Evolutionary conservation across 2,797 vertebrate species (phyloP).

Genomic region (Linurgus olivaceus): DNA sequence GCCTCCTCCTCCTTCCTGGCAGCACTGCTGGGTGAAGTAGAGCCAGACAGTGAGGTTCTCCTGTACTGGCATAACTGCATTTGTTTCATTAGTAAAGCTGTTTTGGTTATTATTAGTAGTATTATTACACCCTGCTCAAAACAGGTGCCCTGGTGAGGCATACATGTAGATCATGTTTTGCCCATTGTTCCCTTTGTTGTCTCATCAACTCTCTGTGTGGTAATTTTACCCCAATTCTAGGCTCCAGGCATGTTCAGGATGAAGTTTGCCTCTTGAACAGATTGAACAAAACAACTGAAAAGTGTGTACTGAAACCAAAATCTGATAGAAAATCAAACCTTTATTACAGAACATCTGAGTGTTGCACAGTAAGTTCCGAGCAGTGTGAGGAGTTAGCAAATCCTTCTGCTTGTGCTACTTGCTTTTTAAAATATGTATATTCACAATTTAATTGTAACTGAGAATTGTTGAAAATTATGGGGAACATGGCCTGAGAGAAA

Average conservation of each 20-base stretch:
- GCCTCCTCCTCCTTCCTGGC: neutral
- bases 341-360: neutral
- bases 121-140: neutral
- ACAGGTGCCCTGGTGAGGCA: slow-evolving; percentile 1
- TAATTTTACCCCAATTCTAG: neutral
- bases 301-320: neutral
- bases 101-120: neutral
- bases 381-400: neutral
- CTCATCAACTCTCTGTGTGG: neutral
- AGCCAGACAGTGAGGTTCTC: slow-evolving; percentile 4
- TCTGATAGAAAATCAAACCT: neutral
- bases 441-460: neutral
- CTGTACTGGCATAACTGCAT: neutral
- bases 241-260: neutral
- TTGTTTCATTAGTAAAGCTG: neutral
- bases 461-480: neutral
- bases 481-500: neutral
- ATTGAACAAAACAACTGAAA: neutral
- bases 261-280: neutral
- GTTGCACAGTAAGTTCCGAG: neutral
- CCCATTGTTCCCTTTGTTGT: neutral
- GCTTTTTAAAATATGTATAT: neutral
- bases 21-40: neutral
- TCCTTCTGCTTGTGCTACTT: neutral
- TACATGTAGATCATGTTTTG: neutral